Conservation (phyloP, 1,140 invertebrate genomes). For the Drosophila repleta region DNA sequence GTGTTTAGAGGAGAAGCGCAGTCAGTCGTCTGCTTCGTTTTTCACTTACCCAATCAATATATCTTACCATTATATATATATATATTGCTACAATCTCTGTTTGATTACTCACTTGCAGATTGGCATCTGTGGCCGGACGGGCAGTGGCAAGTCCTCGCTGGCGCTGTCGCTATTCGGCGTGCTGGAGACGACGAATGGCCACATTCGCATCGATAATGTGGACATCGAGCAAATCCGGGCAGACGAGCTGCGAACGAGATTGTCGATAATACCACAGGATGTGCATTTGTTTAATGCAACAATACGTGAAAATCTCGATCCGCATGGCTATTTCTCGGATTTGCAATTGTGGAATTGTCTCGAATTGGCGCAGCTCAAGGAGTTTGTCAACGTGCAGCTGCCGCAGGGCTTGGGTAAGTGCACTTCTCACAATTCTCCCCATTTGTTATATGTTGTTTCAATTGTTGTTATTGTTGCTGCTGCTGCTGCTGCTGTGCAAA, state of each 20-base stretch:
- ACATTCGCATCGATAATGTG: slow-evolving; percentile 88
- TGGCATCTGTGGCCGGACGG: slow-evolving; percentile 91
- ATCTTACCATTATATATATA: too few species aligned
- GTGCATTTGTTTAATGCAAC: slow-evolving; percentile 96
- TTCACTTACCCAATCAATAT: too few species aligned
- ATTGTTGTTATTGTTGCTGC: slow-evolving; percentile 20
- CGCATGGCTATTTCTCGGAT: slow-evolving; percentile 89
- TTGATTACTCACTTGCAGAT: slow-evolving; percentile 84
- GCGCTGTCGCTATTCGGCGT: slow-evolving; percentile 89
- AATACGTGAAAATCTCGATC: slow-evolving; percentile 95
- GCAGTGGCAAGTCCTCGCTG: slow-evolving; percentile 92
- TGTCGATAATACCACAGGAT: slow-evolving; percentile 96
- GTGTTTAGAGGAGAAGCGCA: too few species aligned
- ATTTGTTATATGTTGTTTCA: not conserved
- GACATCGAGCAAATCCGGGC: slow-evolving; percentile 88
- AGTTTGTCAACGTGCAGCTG: slow-evolving; percentile 87
- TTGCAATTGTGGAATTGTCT: slow-evolving; percentile 89
- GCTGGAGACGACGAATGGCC: slow-evolving; percentile 87
- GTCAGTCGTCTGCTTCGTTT: too few species aligned
- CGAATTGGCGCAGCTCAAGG: slow-evolving; percentile 88
- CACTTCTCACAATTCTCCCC: slow-evolving; percentile 5
- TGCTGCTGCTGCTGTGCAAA: slow-evolving; percentile 8
- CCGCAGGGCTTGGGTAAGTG: slow-evolving; percentile 87
- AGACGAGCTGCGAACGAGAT: slow-evolving; percentile 89
- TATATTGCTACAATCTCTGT: too few species aligned